Base-by-base conservation (phyloP, 2,113 vertebrate species). In the Amblyopsis rosae region DNA sequence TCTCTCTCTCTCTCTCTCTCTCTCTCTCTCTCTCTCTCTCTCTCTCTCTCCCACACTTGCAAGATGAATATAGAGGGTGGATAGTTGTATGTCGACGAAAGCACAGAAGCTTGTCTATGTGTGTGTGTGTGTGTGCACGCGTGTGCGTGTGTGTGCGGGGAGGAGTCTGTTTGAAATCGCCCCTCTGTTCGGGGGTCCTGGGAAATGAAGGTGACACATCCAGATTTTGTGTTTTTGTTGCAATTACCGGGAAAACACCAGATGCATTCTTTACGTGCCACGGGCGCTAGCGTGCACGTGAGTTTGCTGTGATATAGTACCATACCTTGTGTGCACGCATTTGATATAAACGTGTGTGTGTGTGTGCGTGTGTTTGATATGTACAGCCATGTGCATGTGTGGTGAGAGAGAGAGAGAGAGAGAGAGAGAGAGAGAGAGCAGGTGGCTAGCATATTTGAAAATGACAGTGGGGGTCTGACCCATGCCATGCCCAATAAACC, bases 401-500 rank as follows among this genome's bases (percentile, higher is more conserved):
- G 48, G 67, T 70, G 51, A 15, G 59, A 59, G 79, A 17, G 54
- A 17, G 16, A 56, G 54, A 17, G n/a, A 6, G 54, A 76, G 76
- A 65, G 70, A 51, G 62, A 16, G 50, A 64, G 46, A 32, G 59
- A 70, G 72, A 19, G 87, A 61, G 86, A 92, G 91, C 92, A 93
- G 92, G 92, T 94, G 92, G 87, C 78, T 71, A 86, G 89, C 90
- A 91, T 91, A 91, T 93, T 92, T 87, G 89, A 87, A 90, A 86
- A 86, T 88, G 88, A 89, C 89, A 89, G 90, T 86, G 76, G 80
- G 88, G 88, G 89, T 88, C 85, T 88, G 88, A 87, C 90, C 91
- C 89, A 87, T 86, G 89, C 90, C 88, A 90, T 79, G 80, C 84
- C 88, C 89, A 89, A 92, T 93, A 88, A 92, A 92, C 82, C 81